Percentiles rank a stretch among this genome's conserved stretches.
These are phyloP conservation scores for Lutjanus argentimaculatus DNA, from an alignment of 2,797 vertebrate species.

Conservation along the genomic window DNA sequence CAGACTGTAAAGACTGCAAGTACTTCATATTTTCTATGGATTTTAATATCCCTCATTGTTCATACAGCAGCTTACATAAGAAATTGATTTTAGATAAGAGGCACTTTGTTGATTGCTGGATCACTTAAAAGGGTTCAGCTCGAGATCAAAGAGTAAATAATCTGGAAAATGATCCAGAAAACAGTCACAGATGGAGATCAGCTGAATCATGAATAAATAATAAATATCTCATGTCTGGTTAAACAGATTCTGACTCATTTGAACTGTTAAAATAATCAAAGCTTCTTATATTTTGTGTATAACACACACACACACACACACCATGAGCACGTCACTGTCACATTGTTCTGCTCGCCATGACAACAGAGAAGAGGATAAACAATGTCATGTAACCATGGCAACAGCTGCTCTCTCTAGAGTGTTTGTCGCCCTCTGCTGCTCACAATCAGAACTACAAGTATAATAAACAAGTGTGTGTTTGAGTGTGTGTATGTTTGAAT, in stretches of 20 bases:
- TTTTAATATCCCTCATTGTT: conserved; percentile 24
- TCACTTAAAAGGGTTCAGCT: conserved; percentile 8
- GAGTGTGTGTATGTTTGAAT: conserved; percentile 11
- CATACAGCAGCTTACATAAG: conserved; percentile 37
- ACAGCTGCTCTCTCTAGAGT: not conserved
- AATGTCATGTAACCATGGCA: conserved; percentile 63
- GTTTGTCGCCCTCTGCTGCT: conserved; percentile 69
- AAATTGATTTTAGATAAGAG: conserved; percentile 30
- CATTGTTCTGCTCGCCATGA: conserved; percentile 49
- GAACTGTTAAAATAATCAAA: too few relatives aligned
- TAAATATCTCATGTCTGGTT: too few relatives aligned
- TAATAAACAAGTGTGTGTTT: too few relatives aligned
- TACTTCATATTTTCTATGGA: not conserved
- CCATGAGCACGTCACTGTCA: not conserved
- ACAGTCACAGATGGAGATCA: not conserved
- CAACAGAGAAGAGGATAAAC: conserved; percentile 62
- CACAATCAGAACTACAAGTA: conserved; percentile 4
- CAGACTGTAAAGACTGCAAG: not conserved
- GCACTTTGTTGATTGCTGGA: conserved; percentile 53
- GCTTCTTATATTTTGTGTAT: too few relatives aligned
- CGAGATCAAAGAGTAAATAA: conserved; percentile 25
- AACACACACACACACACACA: conserved; percentile 7
- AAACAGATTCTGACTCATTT: too few relatives aligned
- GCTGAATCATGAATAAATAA: accelerated
- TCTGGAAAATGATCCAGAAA: conserved; percentile 23